Conservation (phyloP, 2,888 invertebrate species). For the Crepidodera aurea region DNA sequence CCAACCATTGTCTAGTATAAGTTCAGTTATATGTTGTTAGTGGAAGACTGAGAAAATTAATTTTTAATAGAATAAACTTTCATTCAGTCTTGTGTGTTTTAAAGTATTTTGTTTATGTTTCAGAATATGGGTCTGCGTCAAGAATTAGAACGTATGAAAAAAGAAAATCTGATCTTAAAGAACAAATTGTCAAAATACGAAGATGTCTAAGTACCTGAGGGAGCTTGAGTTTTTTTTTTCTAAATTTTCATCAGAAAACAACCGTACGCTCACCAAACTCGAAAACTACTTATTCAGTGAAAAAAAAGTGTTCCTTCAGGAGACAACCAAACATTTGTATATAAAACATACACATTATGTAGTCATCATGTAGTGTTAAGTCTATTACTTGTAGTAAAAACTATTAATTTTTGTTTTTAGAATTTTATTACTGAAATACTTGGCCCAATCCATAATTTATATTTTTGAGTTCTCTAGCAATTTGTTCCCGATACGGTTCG, state of each 20-base stretch:
- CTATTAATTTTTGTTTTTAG: conserved; percentile 39
- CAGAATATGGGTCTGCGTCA: conserved; percentile 90
- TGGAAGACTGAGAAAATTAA: too few species aligned
- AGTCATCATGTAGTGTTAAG: conserved; percentile 62
- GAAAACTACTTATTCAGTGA: conserved; percentile 39
- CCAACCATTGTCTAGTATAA: too few species aligned
- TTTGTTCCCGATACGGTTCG: background rate
- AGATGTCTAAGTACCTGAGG: conserved; percentile 70
- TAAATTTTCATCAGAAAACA: conserved; percentile 36
- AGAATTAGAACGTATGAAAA: conserved; percentile 89
- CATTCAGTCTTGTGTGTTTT: too few species aligned
- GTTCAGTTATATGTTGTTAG: too few species aligned
- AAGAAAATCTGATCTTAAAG: conserved; percentile 88
- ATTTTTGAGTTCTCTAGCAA: conserved; percentile 15
- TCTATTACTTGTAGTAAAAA: conserved; percentile 52
- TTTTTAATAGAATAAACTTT: too few species aligned
- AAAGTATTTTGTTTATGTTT: conserved; percentile 55
- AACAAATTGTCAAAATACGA: conserved; percentile 89
- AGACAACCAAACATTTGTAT: conserved; percentile 62
- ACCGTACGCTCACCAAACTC: conserved; percentile 31
- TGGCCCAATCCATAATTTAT: conserved; percentile 19
- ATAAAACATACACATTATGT: conserved; percentile 60
- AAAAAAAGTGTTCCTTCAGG: conserved; percentile 55
- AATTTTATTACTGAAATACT: conserved; percentile 16
- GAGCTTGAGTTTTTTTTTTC: conserved; percentile 45